Evolutionary conservation across 1,140 invertebrate species (phyloP).

Genomic region (Luehdorfia chinensis): DNA sequence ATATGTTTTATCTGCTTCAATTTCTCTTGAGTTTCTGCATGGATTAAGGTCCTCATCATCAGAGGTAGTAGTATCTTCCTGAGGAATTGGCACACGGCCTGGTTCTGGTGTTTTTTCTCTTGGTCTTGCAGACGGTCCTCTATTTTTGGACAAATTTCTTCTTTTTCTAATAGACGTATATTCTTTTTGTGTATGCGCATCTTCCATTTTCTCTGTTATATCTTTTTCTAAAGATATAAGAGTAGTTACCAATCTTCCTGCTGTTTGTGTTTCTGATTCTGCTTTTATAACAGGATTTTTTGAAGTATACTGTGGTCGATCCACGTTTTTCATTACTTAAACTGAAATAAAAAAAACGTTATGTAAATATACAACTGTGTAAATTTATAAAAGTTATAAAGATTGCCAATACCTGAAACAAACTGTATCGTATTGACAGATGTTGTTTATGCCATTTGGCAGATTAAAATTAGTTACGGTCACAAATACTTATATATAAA

Average conservation of each 20-base stretch:
- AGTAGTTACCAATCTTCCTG: slow-evolving; percentile 33
- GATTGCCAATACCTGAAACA: too few relatives aligned
- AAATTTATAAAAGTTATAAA: slow-evolving; percentile 5
- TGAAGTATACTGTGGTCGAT: neutral
- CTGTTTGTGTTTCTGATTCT: slow-evolving; percentile 57
- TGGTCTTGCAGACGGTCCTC: slow-evolving; percentile 62
- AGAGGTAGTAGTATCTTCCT: slow-evolving; percentile 70
- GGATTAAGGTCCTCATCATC: slow-evolving; percentile 66
- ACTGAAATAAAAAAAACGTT: slow-evolving; percentile 44
- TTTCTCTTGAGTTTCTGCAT: slow-evolving; percentile 56
- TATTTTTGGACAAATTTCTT: slow-evolving; percentile 76
- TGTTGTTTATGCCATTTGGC: too few relatives aligned
- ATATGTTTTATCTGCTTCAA: slow-evolving; percentile 71
- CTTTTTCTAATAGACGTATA: slow-evolving; percentile 71
- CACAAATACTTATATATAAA: too few relatives aligned
- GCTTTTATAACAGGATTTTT: slow-evolving; percentile 51
- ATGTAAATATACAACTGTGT: neutral
- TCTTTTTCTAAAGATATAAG: slow-evolving; percentile 28
- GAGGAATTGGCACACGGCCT: slow-evolving; percentile 46
- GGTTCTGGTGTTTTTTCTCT: slow-evolving; percentile 80
- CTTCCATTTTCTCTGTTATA: slow-evolving; percentile 55
- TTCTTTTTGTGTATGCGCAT: slow-evolving; percentile 59
- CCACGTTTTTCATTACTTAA: slow-evolving; percentile 10
- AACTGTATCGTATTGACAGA: too few relatives aligned
- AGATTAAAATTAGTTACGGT: too few relatives aligned